Evolutionary conservation across 2,888 invertebrate genomes (phyloP), one percentile per base, ranked within the genome.

Genomic region (Cerceris ruficornis): DNA sequence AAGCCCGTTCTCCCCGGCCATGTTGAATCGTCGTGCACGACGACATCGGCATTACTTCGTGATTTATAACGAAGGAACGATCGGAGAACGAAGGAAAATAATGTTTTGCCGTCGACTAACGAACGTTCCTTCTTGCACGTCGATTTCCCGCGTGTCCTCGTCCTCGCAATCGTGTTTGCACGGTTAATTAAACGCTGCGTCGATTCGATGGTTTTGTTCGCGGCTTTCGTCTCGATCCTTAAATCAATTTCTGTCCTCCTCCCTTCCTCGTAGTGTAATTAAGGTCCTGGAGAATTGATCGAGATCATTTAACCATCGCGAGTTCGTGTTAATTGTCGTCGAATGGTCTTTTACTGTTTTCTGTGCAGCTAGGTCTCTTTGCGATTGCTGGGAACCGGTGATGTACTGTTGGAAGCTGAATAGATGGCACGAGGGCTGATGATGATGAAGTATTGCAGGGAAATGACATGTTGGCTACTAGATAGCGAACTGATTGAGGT

Each of bases 261-360:
- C 15, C 0, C 11, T 14, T 1, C 42, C 13, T 8, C 4, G 7
- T 17, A 42, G 43, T 66, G 8, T 62, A 69, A 59, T 58, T 46
- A 17, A 52, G 13, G 15, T 9, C 15, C 9, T 11, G 61, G 5
- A 28, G 15, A 17, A 15, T 57, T 55, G 8, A n/a, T 15, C 57
- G 13, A 59, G 28, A 52, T 15, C 50, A 15, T 71, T 77, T 65
- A 62, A 54, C 58, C 52, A 55, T 46, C 50, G 52, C 54, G 59
- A 73, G 72, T 62, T 61, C 61, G 62, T 46, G 73, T 65, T 72
- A 81, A 80, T 62, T 61, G 69, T 50, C 54, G 54, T 39, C 17
- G 52, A 59, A 15, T 15, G 55, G 58, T 60, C 15, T 42, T 13
- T 64, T 64, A 67, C 57, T 28, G 28, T 28, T 28, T 42, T 52